These are phyloP conservation scores for Mus musculus DNA, from an alignment of 2,113 vertebrate genomes.

Conservation along the genomic window DNA sequence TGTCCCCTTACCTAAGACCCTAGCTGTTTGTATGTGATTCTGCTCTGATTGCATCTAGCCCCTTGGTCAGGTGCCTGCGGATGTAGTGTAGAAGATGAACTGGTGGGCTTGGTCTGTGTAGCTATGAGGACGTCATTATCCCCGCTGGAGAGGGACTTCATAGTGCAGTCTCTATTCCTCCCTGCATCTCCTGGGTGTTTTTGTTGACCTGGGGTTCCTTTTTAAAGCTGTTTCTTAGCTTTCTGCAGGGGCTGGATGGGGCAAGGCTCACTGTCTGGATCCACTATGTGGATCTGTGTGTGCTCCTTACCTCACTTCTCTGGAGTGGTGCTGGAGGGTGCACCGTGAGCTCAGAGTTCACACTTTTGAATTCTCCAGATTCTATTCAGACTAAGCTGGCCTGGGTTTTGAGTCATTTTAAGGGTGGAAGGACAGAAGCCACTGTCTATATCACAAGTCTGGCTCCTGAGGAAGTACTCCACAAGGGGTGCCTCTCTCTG, in stretches of 20 bases:
- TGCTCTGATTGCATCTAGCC: background rate
- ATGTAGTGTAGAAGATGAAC: background rate
- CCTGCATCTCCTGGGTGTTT: background rate
- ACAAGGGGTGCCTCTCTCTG: constrained; percentile 48
- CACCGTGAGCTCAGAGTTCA: rapidly evolving
- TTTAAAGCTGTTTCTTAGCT: background rate
- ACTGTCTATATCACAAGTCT: background rate
- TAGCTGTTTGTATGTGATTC: background rate
- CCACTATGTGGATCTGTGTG: background rate
- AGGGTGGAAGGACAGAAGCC: background rate
- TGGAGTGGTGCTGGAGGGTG: rapidly evolving
- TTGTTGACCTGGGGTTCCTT: background rate
- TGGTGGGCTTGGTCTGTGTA: background rate
- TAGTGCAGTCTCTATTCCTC: background rate
- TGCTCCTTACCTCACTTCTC: background rate
- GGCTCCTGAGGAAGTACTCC: background rate
- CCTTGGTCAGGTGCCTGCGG: too few relatives aligned
- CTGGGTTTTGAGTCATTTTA: background rate
- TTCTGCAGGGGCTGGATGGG: background rate
- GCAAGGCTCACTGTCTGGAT: background rate
- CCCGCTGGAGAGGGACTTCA: background rate
- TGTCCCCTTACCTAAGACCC: background rate
- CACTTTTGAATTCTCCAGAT: background rate
- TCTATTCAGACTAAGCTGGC: background rate
- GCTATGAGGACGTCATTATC: background rate